Conservation (phyloP, 2,113 vertebrate genomes). For the Proterorhinus semilunaris region DNA sequence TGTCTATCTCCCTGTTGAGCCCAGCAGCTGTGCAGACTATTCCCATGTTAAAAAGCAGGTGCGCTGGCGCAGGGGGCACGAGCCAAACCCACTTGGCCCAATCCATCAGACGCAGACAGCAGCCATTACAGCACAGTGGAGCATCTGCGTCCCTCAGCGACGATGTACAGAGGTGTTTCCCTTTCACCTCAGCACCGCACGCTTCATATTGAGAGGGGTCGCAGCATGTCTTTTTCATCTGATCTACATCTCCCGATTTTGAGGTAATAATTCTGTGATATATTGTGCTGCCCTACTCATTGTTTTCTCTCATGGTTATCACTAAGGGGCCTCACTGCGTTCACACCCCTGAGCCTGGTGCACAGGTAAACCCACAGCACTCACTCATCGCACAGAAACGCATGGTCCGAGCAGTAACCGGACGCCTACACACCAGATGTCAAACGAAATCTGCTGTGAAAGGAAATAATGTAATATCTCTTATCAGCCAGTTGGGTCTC, state of each 20-base stretch:
- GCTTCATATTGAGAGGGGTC: constrained; percentile 37
- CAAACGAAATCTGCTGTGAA: constrained; percentile 52
- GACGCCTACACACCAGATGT: constrained; percentile 44
- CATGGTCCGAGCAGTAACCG: constrained; percentile 28
- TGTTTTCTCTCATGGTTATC: constrained; percentile 18
- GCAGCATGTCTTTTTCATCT: background rate
- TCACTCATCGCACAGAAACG: constrained; percentile 6
- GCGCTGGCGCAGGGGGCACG: constrained; percentile 50
- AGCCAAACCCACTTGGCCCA: constrained; percentile 61
- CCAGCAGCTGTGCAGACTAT: constrained; percentile 34
- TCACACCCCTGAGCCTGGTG: constrained; percentile 41
- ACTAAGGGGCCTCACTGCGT: constrained; percentile 1
- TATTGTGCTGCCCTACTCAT: background rate
- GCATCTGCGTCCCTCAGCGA: constrained; percentile 69
- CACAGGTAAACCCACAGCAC: constrained; percentile 19
- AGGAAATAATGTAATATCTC: constrained; percentile 54
- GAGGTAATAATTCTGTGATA: too few species aligned
- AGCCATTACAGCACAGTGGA: constrained; percentile 67
- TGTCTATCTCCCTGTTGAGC: constrained; percentile 17
- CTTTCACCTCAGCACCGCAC: constrained; percentile 43
- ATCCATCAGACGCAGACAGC: constrained; percentile 73
- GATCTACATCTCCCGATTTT: too few species aligned
- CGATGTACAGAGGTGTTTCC: constrained; percentile 25
- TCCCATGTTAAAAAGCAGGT: constrained; percentile 51
- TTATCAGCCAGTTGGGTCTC: constrained; percentile 40